Percentiles rank a stretch among this genome's conserved stretches.
Evolutionary conservation across 2,888 invertebrate species (phyloP).

Genomic region (Dynastes maya): DNA sequence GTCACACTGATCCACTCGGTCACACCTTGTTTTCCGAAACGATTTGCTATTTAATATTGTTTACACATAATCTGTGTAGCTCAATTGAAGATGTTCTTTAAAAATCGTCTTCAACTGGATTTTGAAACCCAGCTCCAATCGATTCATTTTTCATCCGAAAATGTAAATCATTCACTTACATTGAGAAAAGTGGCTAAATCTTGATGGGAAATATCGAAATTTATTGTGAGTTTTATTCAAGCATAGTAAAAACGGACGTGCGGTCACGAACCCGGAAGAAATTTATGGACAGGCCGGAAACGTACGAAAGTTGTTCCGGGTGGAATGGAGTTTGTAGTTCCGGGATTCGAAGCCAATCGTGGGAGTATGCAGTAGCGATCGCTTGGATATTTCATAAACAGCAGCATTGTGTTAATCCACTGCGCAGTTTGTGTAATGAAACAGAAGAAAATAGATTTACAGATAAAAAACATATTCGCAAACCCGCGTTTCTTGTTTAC

Average conservation of each 20-base stretch:
- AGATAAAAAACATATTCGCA: too few species aligned
- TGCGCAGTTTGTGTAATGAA: too few species aligned
- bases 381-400: not conserved
- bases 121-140: too few species aligned
- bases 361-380: not conserved
- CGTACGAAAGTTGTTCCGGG: conserved; percentile 6
- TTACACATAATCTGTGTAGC: too few species aligned
- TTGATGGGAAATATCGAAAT: conserved; percentile 1
- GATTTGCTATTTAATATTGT: too few species aligned
- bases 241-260: not conserved
- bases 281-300: conserved; percentile 36
- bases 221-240: conserved; percentile 32
- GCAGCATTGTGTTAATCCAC: not conserved
- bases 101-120: too few species aligned
- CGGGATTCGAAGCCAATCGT: not conserved
- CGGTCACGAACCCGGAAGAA: conserved; percentile 27
- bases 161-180: not conserved
- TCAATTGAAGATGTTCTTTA: too few species aligned
- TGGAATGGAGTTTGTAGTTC: conserved; percentile 6
- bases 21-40: too few species aligned
- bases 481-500: not conserved
- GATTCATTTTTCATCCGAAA: too few species aligned
- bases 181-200: conserved; percentile 15
- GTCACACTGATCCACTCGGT: too few species aligned
- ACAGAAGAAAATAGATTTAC: too few species aligned